These are phyloP conservation scores for Drosophila subquinaria DNA, from an alignment of 2,888 invertebrate species.

Conservation along the genomic window DNA sequence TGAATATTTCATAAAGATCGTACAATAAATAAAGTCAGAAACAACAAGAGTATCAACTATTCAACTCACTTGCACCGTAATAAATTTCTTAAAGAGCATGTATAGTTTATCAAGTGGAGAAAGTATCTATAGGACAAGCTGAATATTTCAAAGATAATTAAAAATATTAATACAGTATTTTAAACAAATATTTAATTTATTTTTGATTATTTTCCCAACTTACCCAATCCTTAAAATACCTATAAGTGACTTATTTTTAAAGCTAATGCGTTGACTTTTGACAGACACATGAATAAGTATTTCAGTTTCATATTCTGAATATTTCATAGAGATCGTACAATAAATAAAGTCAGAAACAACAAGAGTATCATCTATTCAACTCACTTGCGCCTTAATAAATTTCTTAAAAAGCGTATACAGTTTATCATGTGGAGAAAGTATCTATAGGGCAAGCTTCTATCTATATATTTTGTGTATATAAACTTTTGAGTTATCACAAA, in stretches of 20 bases:
- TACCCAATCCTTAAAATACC: background rate
- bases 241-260: background rate
- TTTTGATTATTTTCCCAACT: background rate
- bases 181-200: background rate
- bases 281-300: background rate
- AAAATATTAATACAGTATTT: too few relatives aligned
- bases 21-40: background rate
- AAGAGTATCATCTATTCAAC: background rate
- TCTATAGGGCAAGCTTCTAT: background rate
- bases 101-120: slow-evolving; percentile 14
- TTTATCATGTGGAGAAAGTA: slow-evolving; percentile 26
- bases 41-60: background rate
- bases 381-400: slow-evolving; percentile 12
- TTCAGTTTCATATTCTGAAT: background rate
- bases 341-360: background rate
- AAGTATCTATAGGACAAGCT: slow-evolving; percentile 13
- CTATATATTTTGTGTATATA: slow-evolving; percentile 11
- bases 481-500: slow-evolving; percentile 19
- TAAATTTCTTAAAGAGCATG: slow-evolving; percentile 11
- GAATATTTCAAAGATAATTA: background rate
- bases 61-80: background rate
- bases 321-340: background rate
- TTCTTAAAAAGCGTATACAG: slow-evolving; percentile 4
- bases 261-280: background rate
- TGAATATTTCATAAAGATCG: background rate